Base-by-base conservation (phyloP, 2,888 invertebrate genomes). In the Leptopilina myrica region DNA sequence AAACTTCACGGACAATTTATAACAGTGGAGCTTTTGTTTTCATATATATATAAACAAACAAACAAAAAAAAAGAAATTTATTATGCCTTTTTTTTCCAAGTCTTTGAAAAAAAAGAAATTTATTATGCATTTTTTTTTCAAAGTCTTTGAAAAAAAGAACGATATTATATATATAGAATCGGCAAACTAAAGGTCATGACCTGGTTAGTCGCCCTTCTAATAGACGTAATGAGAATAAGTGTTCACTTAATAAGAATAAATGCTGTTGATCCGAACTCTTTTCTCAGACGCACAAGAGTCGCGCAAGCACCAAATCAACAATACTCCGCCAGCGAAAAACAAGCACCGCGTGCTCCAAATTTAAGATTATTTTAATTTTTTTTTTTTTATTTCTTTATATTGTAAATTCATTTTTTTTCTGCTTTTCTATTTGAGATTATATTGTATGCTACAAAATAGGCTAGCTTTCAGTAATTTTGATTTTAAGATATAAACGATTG, bases 181-280 rank as follows among this genome's bases (percentile, higher is more conserved):
- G 14, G 12, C 8, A 33, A n/a, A 56, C 33, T 76, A 69, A 77
- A 80, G 78, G 79, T 78, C 76, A 80, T 75, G 81, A 81, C 80
- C 83, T 69, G 79, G 76, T 79, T 80, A 79, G 79, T 77, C 76
- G 79, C 66, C 79, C 80, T 84, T 79, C 81, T 85, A 87, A 87
- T 84, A 83, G 84, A 83, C 85, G 81, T 84, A 86, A 88, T 85
- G 85, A 86, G 85, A 86, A 85, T 82, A 87, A 86, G 83, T 84
- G 85, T 84, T 82, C 80, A 77, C 83, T 87, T 85, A 84, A 85
- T 84, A 85, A 85, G 82, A 84, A 81, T 80, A 82, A 82, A 82
- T 81, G 79, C 73, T 66, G 79, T 69, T 77, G 76, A 82, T 82
- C 77, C 77, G 59, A 81, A 64, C 76, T 73, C 62, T 80, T 73